Evolutionary conservation across 2,888 invertebrate species (phyloP), one percentile per base, ranked within the genome.

Genomic region (Agrochola lychnidis): DNA sequence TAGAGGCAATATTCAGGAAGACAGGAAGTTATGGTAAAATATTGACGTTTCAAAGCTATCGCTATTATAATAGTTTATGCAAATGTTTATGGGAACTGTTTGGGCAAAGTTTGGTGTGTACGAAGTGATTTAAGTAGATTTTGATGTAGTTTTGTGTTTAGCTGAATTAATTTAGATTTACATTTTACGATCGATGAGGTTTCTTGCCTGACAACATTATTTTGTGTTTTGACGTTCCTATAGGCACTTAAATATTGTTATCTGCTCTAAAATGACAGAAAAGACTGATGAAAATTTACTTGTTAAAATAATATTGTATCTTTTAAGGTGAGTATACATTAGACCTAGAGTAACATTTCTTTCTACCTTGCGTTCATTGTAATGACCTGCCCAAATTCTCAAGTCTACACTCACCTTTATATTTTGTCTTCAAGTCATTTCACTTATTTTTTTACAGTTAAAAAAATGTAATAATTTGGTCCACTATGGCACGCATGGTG

Each of bases 61-160:
- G n/a, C 42, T 67, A 42, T 42, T 62, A 57, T 36, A 16, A 36
- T 73, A 73, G 62, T 63, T 73, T 62, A 79, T 51, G 74, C 45
- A 67, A 79, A 79, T 79, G 56, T 81, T 63, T 73, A 81, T 56
- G 62, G 51, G 48, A 57, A 73, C 66, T 67, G 66, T 79, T 79
- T 36, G 56, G n/a, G n/a, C 9, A 62, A 81, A 79, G 67, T 73
- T 78, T 73, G 16, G 48, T 22, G 12, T 51, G 19, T 19, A 45
- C 14, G 9, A 25, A 72, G 25, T 45, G 71, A 64, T 40, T 36
- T 42, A 40, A 51, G 73, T 73, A 57, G 40, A 73, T 48, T 66
- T 81, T 67, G 36, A n/a, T 53, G n/a, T 25, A 19, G 63, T 62
- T 66, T 66, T 77, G 78, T 66, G 66, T 78, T 78, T 57, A 57